A percentile compares a stretch with the other conserved stretches of the same genome.
phyloP scores from a whole-genome alignment of 2,797 vertebrate genomes.

The Balearica regulorum region DNA sequence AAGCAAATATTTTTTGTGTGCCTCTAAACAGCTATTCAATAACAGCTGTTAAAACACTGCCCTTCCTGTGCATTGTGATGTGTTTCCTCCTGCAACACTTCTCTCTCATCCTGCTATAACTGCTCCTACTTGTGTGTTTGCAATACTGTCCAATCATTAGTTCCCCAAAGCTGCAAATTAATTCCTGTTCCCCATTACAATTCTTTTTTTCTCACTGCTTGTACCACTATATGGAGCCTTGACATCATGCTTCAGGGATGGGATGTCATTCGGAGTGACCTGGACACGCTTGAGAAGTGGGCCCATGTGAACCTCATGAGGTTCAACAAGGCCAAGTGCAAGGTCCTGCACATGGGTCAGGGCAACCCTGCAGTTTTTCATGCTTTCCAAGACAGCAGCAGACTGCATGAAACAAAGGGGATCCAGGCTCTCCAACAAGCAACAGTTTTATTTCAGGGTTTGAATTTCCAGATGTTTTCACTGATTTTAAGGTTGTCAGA shows the following conservation, averaged over 20 bases:
- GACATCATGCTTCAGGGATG: accelerated
- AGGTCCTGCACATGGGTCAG: not conserved
- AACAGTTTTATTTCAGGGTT: not conserved
- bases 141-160: accelerated
- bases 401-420: not conserved
- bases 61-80: not conserved
- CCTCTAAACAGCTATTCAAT: not conserved
- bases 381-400: not conserved
- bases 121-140: not conserved
- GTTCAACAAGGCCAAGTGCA: not conserved
- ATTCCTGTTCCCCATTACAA: accelerated
- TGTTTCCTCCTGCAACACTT: not conserved
- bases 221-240: not conserved
- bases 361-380: accelerated
- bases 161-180: not conserved
- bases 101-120: not conserved
- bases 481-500: not conserved
- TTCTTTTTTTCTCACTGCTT: not conserved
- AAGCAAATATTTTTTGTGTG: not conserved
- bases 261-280: not conserved
- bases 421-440: not conserved
- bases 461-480: not conserved
- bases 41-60: not conserved
- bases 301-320: not conserved
- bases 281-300: not conserved